Base-by-base conservation (phyloP, 2,888 invertebrate species). In the Campaea margaritaria region DNA sequence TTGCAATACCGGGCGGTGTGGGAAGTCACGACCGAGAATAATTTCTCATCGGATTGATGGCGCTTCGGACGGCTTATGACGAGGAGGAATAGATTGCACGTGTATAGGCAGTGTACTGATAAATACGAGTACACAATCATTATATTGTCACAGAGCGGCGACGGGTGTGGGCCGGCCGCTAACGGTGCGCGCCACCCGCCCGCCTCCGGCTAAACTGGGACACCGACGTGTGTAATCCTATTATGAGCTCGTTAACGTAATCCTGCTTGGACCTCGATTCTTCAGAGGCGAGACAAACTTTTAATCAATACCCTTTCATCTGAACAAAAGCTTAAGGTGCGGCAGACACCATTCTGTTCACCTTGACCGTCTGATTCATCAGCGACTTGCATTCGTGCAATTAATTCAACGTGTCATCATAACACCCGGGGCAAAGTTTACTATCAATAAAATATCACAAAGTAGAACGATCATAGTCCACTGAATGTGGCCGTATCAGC, bases 241-340 rank as follows among this genome's bases (percentile, higher is more conserved):
- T 90, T 91, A 90, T 81, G 84, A 85, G 81, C 89, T 91, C 87
- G 89, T 90, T 90, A 90, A 84, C 85, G 81, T 84, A 84, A 91
- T 90, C 86, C 85, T 72, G 74, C 76, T 76, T 75, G 75, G 80
- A 81, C 80, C 85, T 76, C 73, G 76, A 82, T 85, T 78, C 76
- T 70, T 74, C 69, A 72, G 72, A 73, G 68, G 67, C 66, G 60
- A 70, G 73, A 69, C 61, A 56, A 68, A 68, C 64, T 65, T 69
- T 69, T 64, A 68, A 69, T 68, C 69, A 64, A 68, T 58, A 49
- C 57, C 59, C 60, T 71, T 71, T 72, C 61, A 54, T 61, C 55
- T 42, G 16, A 59, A 58, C 31, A 48, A 42, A 54, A 41, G 38
- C 50, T 64, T 57, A 55, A 61, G 50, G 57, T 58, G 51, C 2